Evolutionary conservation across 2,888 invertebrate species (phyloP).

Genomic region (Maniola hyperantus): DNA sequence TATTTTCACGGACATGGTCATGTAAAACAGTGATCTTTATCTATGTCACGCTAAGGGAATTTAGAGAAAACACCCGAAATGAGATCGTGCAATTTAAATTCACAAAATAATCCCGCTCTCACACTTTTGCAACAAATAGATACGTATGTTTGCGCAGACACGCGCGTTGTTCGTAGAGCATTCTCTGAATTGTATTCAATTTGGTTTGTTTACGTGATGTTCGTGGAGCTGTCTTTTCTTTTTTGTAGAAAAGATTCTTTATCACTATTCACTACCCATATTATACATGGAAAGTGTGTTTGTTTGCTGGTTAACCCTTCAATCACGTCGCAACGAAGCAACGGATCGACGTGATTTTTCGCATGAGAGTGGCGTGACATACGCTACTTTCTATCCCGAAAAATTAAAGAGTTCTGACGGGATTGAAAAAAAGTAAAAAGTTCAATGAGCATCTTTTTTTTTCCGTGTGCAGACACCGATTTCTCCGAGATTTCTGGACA

Average conservation of each 20-base stretch:
- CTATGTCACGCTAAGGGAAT: constrained; percentile 68
- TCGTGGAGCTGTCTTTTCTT: constrained; percentile 10
- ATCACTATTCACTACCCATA: too few species aligned
- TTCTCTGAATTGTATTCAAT: constrained; percentile 27
- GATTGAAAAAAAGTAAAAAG: background rate
- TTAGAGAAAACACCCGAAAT: constrained; percentile 58
- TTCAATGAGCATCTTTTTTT: too few species aligned
- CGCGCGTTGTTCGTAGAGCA: constrained; percentile 14
- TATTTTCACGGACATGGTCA: constrained; percentile 70
- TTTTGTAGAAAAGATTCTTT: background rate
- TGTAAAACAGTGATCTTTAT: constrained; percentile 65
- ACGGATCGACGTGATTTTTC: too few species aligned
- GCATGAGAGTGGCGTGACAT: too few species aligned
- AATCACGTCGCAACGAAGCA: too few species aligned
- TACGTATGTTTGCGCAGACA: constrained; percentile 21
- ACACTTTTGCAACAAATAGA: constrained; percentile 23
- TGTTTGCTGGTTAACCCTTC: too few species aligned
- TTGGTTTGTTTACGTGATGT: constrained; percentile 25
- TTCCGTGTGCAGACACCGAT: background rate
- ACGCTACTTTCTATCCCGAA: too few species aligned
- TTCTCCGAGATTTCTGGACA: background rate
- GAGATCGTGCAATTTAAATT: constrained; percentile 47
- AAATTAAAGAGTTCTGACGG: too few species aligned
- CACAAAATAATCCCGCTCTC: constrained; percentile 36
- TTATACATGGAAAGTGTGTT: too few species aligned